Evolutionary conservation across 2,888 invertebrate species (phyloP).

Genomic region (Drosophila meridionalis): DNA sequence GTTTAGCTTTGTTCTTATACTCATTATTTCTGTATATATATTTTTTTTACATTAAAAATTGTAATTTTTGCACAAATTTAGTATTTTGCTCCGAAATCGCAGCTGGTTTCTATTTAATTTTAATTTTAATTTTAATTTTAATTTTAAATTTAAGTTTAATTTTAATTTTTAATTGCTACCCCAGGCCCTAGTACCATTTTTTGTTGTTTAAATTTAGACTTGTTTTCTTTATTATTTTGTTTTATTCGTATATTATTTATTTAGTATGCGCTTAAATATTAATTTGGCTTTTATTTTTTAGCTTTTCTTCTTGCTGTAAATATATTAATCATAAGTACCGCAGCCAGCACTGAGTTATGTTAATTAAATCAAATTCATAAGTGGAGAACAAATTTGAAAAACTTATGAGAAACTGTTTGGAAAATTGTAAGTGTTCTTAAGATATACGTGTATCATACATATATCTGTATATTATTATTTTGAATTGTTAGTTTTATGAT

Average conservation of each 20-base stretch:
- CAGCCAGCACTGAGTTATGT: slow-evolving; percentile 54
- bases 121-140: slow-evolving; percentile 29
- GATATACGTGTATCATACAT: background rate
- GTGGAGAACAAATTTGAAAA: slow-evolving; percentile 25
- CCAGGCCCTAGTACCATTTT: slow-evolving; percentile 75
- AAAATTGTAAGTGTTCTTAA: slow-evolving; percentile 6
- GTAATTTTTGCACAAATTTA: slow-evolving; percentile 56
- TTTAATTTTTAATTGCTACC: slow-evolving; percentile 61
- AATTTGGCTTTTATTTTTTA: slow-evolving; percentile 71
- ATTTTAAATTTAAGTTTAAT: slow-evolving; percentile 35
- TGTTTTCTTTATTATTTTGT: slow-evolving; percentile 13
- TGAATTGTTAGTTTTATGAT: slow-evolving; percentile 22
- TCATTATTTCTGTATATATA: slow-evolving; percentile 9
- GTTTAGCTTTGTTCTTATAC: slow-evolving; percentile 20
- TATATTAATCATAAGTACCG: slow-evolving; percentile 57
- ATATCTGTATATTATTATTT: background rate
- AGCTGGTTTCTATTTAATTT: slow-evolving; percentile 31
- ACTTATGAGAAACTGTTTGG: slow-evolving; percentile 8
- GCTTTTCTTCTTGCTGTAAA: slow-evolving; percentile 28
- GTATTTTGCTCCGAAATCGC: slow-evolving; percentile 50
- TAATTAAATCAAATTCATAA: slow-evolving; percentile 24
- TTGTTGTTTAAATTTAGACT: slow-evolving; percentile 33
- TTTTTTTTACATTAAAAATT: slow-evolving; percentile 66
- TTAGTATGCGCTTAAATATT: slow-evolving; percentile 61
- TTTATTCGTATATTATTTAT: slow-evolving; percentile 20